Evolutionary conservation across 1,140 invertebrate species (phyloP).

Genomic region (Temnothorax curvispinosus): DNA sequence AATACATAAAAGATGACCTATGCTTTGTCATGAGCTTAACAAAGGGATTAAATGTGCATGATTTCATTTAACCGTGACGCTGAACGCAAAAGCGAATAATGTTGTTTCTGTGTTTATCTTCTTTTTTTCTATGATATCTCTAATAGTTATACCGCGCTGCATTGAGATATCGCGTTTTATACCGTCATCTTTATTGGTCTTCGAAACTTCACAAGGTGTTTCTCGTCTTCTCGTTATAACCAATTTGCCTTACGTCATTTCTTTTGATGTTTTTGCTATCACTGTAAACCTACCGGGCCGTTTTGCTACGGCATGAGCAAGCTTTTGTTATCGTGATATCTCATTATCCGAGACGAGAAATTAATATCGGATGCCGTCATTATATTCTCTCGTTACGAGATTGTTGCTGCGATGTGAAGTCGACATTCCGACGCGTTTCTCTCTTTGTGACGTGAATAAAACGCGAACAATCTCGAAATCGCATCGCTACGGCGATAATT

Average conservation of each 20-base stretch:
- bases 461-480: slow-evolving; percentile 13
- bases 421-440: not conserved
- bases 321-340: slow-evolving; percentile 53
- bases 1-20: not conserved
- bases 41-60: not conserved
- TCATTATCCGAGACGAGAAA: slow-evolving; percentile 59
- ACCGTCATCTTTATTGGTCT: not conserved
- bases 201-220: not conserved
- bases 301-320: slow-evolving; percentile 18
- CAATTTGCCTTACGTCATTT: slow-evolving; percentile 33
- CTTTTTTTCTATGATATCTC: not conserved
- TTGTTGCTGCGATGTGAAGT: slow-evolving; percentile 33
- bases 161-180: not conserved
- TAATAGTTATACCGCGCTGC: not conserved
- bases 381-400: slow-evolving; percentile 43
- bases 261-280: slow-evolving; percentile 33
- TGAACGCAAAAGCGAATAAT: slow-evolving; percentile 1
- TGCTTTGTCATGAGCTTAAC: not conserved
- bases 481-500: not conserved
- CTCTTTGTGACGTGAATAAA: not conserved
- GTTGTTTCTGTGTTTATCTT: not conserved
- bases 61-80: not conserved
- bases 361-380: slow-evolving; percentile 56
- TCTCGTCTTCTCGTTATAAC: not conserved
- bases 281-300: slow-evolving; percentile 32